Evolutionary conservation across 2,888 invertebrate species (phyloP).

Genomic region (Thymelicus lineola): DNA sequence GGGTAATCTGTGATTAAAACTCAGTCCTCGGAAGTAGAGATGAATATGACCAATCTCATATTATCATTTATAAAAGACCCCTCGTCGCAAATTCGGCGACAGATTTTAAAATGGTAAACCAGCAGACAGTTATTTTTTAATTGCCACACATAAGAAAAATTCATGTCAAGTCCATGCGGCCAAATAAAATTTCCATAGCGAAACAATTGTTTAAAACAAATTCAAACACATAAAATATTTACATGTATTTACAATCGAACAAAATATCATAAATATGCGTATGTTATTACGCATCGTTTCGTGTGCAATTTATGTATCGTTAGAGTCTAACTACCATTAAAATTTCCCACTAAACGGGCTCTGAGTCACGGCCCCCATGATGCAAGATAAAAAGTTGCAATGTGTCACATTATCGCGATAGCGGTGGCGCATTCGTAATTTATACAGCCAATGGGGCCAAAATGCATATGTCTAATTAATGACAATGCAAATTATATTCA

Average conservation of each 20-base stretch:
- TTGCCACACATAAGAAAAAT: too few species aligned
- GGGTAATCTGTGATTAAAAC: too few species aligned
- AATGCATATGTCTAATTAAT: conserved; percentile 16
- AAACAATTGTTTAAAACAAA: too few species aligned
- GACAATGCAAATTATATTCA: conserved; percentile 21
- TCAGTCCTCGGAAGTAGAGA: too few species aligned
- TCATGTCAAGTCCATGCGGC: too few species aligned
- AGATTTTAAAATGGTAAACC: too few species aligned
- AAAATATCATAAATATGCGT: background rate
- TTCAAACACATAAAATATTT: too few species aligned
- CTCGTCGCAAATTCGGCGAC: too few species aligned
- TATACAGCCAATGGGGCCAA: conserved; percentile 25
- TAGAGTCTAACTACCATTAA: conserved; percentile 21
- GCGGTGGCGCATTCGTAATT: conserved; percentile 25
- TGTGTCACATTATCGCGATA: conserved; percentile 42
- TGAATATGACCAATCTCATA: too few species aligned
- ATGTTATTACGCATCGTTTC: conserved; percentile 10
- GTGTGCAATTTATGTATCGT: conserved; percentile 22
- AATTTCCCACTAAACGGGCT: conserved; percentile 40
- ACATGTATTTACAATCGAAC: conserved; percentile 4
- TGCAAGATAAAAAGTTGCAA: conserved; percentile 40
- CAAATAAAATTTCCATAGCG: too few species aligned
- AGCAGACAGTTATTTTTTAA: too few species aligned
- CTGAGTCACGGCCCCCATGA: conserved; percentile 40
- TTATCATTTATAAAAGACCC: too few species aligned